phyloP scores from a whole-genome alignment of 2,113 vertebrate species.

The Xiphias gladius region DNA sequence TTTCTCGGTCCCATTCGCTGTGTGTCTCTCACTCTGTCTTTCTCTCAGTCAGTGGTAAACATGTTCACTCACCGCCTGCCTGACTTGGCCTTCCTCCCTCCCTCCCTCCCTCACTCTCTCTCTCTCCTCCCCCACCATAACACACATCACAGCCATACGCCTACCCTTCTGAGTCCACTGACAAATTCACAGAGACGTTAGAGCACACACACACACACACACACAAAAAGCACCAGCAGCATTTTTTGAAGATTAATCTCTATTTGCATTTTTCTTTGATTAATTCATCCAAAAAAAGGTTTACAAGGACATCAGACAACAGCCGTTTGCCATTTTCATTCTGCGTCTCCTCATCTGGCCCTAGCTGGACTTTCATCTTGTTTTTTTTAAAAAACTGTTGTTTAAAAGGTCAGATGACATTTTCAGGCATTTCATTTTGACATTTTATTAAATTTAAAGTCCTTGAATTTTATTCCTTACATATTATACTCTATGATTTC shows the following conservation, averaged over 20 bases:
- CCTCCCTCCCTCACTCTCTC: conserved; percentile 21
- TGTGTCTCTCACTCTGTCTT: conserved; percentile 39
- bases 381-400: background rate
- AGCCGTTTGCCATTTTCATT: background rate
- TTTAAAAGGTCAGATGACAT: conserved; percentile 3
- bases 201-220: conserved; percentile 9
- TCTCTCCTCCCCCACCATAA: conserved; percentile 70
- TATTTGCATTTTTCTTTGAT: background rate
- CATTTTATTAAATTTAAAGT: background rate
- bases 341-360: background rate
- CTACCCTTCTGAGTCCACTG: conserved; percentile 74
- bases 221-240: background rate
- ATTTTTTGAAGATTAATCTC: background rate
- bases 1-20: background rate
- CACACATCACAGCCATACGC: conserved; percentile 77
- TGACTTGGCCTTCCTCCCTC: conserved; percentile 50
- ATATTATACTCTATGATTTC: background rate
- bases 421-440: background rate
- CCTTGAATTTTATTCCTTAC: no score
- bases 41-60: conserved; percentile 62
- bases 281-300: background rate
- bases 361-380: background rate
- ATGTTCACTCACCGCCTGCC: conserved; percentile 62
- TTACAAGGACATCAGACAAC: conserved; percentile 5
- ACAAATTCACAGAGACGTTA: conserved; percentile 74